Evolutionary conservation across 2,113 vertebrate genomes (phyloP).

Genomic region (Aythya baeri): DNA sequence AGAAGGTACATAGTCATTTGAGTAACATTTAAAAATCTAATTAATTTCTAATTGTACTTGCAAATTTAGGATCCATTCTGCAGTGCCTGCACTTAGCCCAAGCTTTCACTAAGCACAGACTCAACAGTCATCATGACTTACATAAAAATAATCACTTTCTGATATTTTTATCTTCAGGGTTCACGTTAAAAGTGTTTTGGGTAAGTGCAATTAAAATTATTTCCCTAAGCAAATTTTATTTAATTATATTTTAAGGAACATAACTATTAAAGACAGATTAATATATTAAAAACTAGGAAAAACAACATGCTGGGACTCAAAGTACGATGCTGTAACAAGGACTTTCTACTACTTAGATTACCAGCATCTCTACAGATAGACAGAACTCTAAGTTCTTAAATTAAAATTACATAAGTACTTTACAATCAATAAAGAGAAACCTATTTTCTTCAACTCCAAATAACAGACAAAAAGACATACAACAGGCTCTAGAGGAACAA

Average conservation of each 20-base stretch:
- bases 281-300: background rate
- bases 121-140: slow-evolving; percentile 27
- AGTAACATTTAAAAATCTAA: slow-evolving; percentile 30
- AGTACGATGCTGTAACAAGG: background rate
- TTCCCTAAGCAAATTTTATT: slow-evolving; percentile 1
- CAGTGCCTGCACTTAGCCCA: slow-evolving; percentile 1
- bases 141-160: slow-evolving; percentile 14
- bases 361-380: background rate
- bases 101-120: slow-evolving; percentile 41
- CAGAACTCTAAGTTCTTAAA: background rate
- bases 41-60: slow-evolving; percentile 48
- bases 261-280: slow-evolving; percentile 7
- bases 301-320: background rate
- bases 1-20: slow-evolving; percentile 49
- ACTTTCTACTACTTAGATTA: background rate
- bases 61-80: slow-evolving; percentile 43
- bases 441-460: background rate
- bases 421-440: background rate
- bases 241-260: slow-evolving; percentile 21
- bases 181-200: slow-evolving; percentile 9
- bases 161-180: slow-evolving; percentile 23
- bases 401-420: background rate
- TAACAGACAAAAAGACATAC: background rate
- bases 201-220: slow-evolving; percentile 26
- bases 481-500: background rate